A percentile compares a stretch with the other conserved stretches of the same genome.
Evolutionary conservation across 1,140 invertebrate genomes (phyloP).

Genomic region (Anastrepha ludens): DNA sequence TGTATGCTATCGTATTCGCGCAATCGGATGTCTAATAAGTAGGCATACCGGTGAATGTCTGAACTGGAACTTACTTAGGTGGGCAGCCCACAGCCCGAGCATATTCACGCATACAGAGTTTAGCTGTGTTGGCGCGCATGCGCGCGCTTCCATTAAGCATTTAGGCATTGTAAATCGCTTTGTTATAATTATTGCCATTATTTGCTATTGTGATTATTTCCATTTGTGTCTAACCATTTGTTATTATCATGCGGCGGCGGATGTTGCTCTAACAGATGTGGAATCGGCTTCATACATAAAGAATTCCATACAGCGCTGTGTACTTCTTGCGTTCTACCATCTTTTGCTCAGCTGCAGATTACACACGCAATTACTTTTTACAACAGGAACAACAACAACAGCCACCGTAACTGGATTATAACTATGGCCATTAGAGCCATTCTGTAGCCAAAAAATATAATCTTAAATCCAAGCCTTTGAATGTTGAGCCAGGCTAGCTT

Average conservation of each 20-base stretch:
- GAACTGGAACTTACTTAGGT: background rate
- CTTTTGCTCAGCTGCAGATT: background rate
- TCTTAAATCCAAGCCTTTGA: background rate
- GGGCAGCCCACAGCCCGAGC: background rate
- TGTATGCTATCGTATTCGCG: too few species aligned
- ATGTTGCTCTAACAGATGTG: background rate
- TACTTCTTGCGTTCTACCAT: background rate
- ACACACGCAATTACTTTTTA: too few species aligned
- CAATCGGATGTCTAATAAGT: background rate
- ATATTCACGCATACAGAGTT: background rate
- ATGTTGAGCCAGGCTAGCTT: background rate
- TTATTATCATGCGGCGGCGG: constrained; percentile 12
- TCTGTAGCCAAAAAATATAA: background rate
- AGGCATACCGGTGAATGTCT: background rate
- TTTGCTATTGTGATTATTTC: constrained; percentile 32
- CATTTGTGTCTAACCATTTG: constrained; percentile 16
- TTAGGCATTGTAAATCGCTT: constrained; percentile 4
- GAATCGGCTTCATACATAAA: background rate
- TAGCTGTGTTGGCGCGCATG: background rate
- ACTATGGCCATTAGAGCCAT: background rate
- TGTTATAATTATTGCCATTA: constrained; percentile 49
- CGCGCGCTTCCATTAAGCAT: background rate
- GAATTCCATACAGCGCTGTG: background rate
- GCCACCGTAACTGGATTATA: background rate
- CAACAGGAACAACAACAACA: background rate